Base-by-base conservation (phyloP, 2,113 vertebrate genomes). In the Solea senegalensis region DNA sequence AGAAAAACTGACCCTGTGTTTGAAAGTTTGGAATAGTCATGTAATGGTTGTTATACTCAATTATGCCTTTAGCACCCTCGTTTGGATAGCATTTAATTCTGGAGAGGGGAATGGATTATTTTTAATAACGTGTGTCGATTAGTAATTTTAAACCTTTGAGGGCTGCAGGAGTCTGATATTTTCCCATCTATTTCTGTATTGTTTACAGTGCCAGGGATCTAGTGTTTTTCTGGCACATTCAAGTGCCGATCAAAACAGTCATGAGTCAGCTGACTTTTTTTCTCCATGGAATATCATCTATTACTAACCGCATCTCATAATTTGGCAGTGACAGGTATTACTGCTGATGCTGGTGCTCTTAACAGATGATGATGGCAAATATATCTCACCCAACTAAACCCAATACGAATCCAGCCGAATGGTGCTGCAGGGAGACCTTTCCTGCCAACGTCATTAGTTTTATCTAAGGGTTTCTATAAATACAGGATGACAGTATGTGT, bases 91-190 rank as follows among this genome's bases (percentile, higher is more conserved):
- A 51, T 68, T 68, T 53, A 48, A 41, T 49, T 46, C 9, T 59
- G 46, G 46, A 48, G 41, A 46, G 8, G 21, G 16, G 66, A 64
- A 34, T 68, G 44, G 46, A 68, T 63, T 21, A 16, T 40, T 66
- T 65, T 50, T 57, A 8, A 58, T 44, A 72, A 16, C 27, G 41
- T 26, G 13, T 21, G 55, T 50, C 55, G 21, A 50, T 61, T 28
- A 59, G 45, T 7, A 26, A 61, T 63, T 63, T 43, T 43, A 44
- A 34, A 51, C 14, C 9, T 57, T 8, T 44, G 34, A 12, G 21
- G 52, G 12, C 1, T 12, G 9, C 40, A 7, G 15, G 8, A 56
- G 49, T 46, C n/a, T 48, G n/a, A 53, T 59, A 28, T 45, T 52
- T 65, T 8, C 34, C 44, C 12, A 13, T 46, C 9, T 51, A 49